phyloP scores from a whole-genome alignment of 2,113 vertebrate species.

The Pimephales promelas region DNA sequence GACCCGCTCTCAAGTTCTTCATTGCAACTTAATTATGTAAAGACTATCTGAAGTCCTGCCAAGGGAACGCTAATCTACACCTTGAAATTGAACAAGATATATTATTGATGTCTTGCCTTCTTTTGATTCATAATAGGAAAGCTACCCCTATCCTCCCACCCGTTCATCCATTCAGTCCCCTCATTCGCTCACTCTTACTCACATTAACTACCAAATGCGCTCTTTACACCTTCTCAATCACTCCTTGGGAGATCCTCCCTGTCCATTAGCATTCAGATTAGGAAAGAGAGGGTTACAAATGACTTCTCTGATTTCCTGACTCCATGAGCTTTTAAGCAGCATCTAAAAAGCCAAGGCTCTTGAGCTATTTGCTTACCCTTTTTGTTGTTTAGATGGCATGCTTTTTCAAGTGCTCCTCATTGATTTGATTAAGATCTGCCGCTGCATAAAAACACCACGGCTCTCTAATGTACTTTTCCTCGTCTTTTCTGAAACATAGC shows the following conservation, averaged over 20 bases:
- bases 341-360: conserved; percentile 47
- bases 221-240: conserved; percentile 27
- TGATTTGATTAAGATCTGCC: conserved; percentile 64
- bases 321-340: conserved; percentile 58
- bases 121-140: conserved; percentile 58
- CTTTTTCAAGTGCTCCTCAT: conserved; percentile 61
- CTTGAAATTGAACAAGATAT: conserved; percentile 59
- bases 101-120: conserved; percentile 67
- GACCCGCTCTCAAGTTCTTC: conserved; percentile 64
- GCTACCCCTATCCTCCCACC: neutral
- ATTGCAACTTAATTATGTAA: conserved; percentile 62
- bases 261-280: conserved; percentile 64
- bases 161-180: conserved; percentile 30
- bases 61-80: conserved; percentile 63
- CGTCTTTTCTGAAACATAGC: conserved; percentile 56
- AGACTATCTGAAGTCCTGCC: conserved; percentile 56
- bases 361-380: conserved; percentile 65
- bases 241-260: conserved; percentile 46
- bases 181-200: conserved; percentile 14
- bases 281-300: conserved; percentile 55
- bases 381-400: conserved; percentile 66
- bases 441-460: conserved; percentile 56
- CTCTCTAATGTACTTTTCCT: conserved; percentile 60
- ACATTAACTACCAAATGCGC: conserved; percentile 6
- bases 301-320: conserved; percentile 62